Conservation (phyloP, 2,888 invertebrate genomes). For the Caenorhabditis imperialis region DNA sequence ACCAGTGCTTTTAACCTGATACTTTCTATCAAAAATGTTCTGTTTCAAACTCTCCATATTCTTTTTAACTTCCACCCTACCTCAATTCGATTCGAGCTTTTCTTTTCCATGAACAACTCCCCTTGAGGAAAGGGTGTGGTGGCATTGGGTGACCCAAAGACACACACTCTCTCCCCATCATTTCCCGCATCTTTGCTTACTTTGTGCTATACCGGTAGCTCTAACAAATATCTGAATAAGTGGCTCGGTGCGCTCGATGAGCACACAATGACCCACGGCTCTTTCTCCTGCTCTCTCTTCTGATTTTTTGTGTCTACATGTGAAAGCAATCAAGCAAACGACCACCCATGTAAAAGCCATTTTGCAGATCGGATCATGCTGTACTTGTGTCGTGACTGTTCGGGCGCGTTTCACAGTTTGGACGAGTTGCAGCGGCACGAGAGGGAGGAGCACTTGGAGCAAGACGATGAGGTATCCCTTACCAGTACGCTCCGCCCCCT, state of each 20-base stretch:
- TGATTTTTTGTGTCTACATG: slow-evolving; percentile 30
- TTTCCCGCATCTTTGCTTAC: slow-evolving; percentile 16
- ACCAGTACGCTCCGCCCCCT: neutral
- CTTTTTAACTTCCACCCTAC: too few relatives aligned
- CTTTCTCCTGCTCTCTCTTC: slow-evolving; percentile 1
- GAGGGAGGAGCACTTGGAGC: slow-evolving; percentile 19
- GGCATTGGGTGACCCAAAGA: slow-evolving; percentile 41
- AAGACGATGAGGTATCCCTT: slow-evolving; percentile 8
- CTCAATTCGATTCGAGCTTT: too few relatives aligned
- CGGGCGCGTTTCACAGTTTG: slow-evolving; percentile 41
- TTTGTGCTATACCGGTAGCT: neutral
- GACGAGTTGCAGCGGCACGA: slow-evolving; percentile 43
- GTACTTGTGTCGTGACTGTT: slow-evolving; percentile 49
- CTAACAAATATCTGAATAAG: slow-evolving; percentile 52
- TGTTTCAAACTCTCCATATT: too few relatives aligned
- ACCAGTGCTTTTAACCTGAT: too few relatives aligned
- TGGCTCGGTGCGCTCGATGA: slow-evolving; percentile 23
- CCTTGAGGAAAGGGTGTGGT: slow-evolving; percentile 26
- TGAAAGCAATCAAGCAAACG: slow-evolving; percentile 53
- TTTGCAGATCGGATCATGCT: slow-evolving; percentile 31
- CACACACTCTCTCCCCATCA: slow-evolving; percentile 21
- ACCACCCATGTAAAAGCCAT: neutral
- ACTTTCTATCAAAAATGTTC: too few relatives aligned
- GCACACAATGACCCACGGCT: slow-evolving; percentile 39
- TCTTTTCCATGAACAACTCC: slow-evolving; percentile 4